Evolutionary conservation across 2,888 invertebrate species (phyloP).

Genomic region (Linnaemya tessellans): DNA sequence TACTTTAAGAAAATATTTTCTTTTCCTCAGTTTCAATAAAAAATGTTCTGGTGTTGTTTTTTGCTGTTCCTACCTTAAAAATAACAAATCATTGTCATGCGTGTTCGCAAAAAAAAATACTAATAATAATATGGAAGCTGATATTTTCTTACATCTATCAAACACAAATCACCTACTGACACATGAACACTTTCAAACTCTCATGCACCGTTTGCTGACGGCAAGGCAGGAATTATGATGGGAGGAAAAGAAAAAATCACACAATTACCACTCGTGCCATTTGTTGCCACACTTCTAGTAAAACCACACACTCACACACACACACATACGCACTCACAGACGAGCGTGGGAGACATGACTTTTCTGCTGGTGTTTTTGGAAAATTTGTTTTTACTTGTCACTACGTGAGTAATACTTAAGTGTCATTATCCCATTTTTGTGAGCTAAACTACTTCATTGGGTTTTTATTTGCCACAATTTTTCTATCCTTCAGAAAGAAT

Average conservation of each 20-base stretch:
- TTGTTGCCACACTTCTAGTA: not conserved
- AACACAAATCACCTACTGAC: constrained; percentile 26
- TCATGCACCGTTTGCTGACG: not conserved
- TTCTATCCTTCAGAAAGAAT: no score
- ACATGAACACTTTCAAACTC: not conserved
- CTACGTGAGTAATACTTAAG: constrained; percentile 13
- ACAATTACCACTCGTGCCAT: constrained; percentile 13
- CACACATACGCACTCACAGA: not conserved
- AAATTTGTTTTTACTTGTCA: not conserved
- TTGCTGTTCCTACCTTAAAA: not conserved
- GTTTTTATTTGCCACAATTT: constrained; percentile 4
- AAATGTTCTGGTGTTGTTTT: not conserved
- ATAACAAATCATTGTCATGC: constrained; percentile 42
- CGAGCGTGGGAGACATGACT: no score
- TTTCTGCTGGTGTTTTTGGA: not conserved
- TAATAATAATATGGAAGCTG: no score
- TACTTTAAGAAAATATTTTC: constrained; percentile 49
- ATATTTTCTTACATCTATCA: constrained; percentile 37
- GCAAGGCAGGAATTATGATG: not conserved
- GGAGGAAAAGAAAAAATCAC: not conserved
- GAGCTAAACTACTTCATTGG: not conserved
- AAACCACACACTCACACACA: not conserved
- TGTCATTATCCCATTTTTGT: constrained; percentile 2
- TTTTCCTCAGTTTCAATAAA: no score
- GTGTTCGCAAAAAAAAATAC: constrained; percentile 19